Evolutionary conservation across 2,113 vertebrate species (phyloP), one percentile per base, ranked within the genome.

Genomic region (Gambusia affinis): DNA sequence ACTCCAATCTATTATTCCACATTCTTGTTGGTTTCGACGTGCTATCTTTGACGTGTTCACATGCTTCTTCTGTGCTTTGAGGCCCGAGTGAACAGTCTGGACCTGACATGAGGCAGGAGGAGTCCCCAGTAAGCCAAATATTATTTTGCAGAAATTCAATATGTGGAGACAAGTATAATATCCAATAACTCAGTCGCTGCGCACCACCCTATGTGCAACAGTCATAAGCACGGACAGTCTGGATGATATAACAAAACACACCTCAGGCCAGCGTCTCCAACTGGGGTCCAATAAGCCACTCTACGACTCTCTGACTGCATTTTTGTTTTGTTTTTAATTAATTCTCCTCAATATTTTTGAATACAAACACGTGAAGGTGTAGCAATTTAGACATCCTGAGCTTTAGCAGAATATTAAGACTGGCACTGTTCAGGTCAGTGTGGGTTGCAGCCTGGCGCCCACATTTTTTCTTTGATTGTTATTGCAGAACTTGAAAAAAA

Each of bases 91-190:
- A 81, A 77, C 61, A 75, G 67, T 90, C 84, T 88, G 80, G 76
- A 88, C 76, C 64, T 67, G 83, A 85, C 27, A 62, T 80, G 71
- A 69, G 70, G 47, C 72, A 84, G 80, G 33, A 86, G 70, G 84
- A 85, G 82, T 87, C 75, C 85, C 83, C 29, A 54, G 57, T 75
- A 91, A 92, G 31, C 74, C 69, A 93, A 93, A 94, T 91, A 94
- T 93, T 93, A 89, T 92, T 91, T 82, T 74, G 82, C 57, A 75
- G 87, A 90, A 92, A 91, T 87, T 77, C 69, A 93, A 91, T 91
- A 92, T 86, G 79, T 75, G 87, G 88, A 85, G 85, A 91, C 68
- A 85, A 83, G 89, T 79, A 81, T 87, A 85, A 93, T 89, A 92
- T 87, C 77, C 88, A 91, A 94, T 92, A 90, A 70, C 76, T 79